Evolutionary conservation across 1,140 invertebrate genomes (phyloP), one percentile per base, ranked within the genome.

Genomic region (Metopolophium dirhodum): DNA sequence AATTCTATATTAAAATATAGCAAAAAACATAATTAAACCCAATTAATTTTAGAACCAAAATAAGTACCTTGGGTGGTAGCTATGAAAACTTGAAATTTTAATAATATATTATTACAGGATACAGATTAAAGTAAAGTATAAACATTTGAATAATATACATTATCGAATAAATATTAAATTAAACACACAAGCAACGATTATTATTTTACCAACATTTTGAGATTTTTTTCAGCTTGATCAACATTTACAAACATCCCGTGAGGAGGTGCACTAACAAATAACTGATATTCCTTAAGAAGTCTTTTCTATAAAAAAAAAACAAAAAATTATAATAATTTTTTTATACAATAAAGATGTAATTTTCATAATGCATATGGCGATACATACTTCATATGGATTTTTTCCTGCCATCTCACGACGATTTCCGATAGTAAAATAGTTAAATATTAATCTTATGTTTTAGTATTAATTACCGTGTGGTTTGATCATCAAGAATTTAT

Each of bases 271-370:
- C 98, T 98, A 95, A 98, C 97, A 94, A 99, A 96, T 41, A 98
- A 98, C 97, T 98, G 97, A 91, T 99, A 96, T 96, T 99, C 99
- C 96, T 99, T 99, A 95, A 99, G 98, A 94, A 99, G 95, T 94
- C 98, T 96, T 95, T 97, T 97, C 98, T 98, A 95, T 93, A 96
- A 96, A 51, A 94, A 57, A 86, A 83, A 41, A 41, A 41, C 1
- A 41, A 54, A 1, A 88, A 87, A 14, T 61, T 14, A 83, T 68
- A 45, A 30, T 20, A 51, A 3, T 51, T 7, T 18, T 51, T 51
- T 20, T 51, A 51, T 85, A 45, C 11, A 45, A 45, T 85, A 45
- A 85, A 26, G 35, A 37, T 54, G 35, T 37, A 22, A 49, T 20
- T 68, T 26, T n/a, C 3, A 51, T 14, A 68, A 68, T 68, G 61